phyloP scores from a whole-genome alignment of 2,797 vertebrate species.

The Anas flavirostris region DNA sequence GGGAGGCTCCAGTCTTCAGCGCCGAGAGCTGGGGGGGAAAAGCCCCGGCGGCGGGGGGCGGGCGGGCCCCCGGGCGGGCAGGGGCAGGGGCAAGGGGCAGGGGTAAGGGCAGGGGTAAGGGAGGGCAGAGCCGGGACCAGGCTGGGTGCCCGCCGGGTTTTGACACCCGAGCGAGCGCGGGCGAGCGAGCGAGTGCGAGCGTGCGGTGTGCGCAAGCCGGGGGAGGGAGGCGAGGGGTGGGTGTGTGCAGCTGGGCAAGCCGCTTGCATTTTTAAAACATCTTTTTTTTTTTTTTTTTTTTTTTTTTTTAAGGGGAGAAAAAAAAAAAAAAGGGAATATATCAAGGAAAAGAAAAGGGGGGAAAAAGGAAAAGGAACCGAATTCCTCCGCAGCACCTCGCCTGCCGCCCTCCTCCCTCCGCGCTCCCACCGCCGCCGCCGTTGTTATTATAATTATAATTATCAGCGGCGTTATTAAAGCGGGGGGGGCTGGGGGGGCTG shows the following conservation, averaged over 20 bases:
- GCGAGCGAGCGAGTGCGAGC: background rate
- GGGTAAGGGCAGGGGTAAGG: background rate
- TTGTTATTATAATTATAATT: background rate
- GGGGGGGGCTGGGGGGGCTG: background rate
- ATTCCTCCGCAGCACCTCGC: background rate
- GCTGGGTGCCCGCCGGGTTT: constrained; percentile 19
- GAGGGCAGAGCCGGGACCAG: background rate
- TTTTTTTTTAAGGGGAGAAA: too few relatives aligned
- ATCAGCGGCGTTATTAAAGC: too few relatives aligned
- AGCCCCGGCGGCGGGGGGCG: background rate
- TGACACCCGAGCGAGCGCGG: constrained; percentile 40
- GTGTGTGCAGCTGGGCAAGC: constrained; percentile 22
- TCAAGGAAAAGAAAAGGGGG: background rate
- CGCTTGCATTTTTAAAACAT: constrained; percentile 53
- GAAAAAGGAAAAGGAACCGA: background rate
- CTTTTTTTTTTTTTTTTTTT: background rate
- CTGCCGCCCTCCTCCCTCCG: background rate
- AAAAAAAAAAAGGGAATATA: background rate
- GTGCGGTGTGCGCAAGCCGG: background rate
- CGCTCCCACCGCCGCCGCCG: background rate
- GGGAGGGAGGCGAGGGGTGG: constrained; percentile 2
- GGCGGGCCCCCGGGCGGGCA: background rate
- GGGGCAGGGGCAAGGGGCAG: background rate
- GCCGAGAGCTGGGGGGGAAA: constrained; percentile 11
- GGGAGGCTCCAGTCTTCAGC: constrained; percentile 57